Evolutionary conservation across 2,888 invertebrate genomes (phyloP).

Genomic region (Acholoe squamosa): DNA sequence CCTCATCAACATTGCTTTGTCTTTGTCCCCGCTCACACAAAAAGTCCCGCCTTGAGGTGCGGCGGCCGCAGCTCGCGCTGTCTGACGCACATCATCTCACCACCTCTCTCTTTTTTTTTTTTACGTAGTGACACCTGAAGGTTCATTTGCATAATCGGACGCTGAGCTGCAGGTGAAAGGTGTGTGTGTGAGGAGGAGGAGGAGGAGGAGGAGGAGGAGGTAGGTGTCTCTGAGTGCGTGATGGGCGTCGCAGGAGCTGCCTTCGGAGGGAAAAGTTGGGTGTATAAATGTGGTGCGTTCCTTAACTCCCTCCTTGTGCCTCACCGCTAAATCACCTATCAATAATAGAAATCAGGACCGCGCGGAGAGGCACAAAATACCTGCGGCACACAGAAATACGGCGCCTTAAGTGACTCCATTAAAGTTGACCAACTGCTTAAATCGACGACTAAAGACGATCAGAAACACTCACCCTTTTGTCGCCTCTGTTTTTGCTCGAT

Average conservation of each 20-base stretch:
- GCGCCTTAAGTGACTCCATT: constrained; percentile 36
- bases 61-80: constrained; percentile 15
- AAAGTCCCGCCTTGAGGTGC: constrained; percentile 18
- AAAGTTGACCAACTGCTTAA: not conserved
- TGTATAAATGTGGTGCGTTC: constrained; percentile 25
- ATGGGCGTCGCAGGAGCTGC: not conserved
- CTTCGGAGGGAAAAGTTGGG: not conserved
- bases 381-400: constrained; percentile 28
- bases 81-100: constrained; percentile 57
- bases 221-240: not conserved
- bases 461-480: not conserved
- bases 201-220: not conserved
- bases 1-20: constrained; percentile 61
- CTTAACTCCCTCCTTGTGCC: constrained; percentile 2
- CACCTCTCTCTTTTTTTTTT: constrained; percentile 46
- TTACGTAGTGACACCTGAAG: constrained; percentile 57
- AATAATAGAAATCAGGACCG: constrained; percentile 39
- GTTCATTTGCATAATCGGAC: constrained; percentile 48
- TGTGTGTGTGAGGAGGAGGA: not conserved
- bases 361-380: constrained; percentile 24
- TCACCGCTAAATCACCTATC: constrained; percentile 19
- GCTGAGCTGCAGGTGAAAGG: constrained; percentile 24
- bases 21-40: constrained; percentile 38
- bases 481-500: not conserved
- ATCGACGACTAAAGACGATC: constrained; percentile 20